Percentiles rank a stretch among this genome's conserved stretches.
Evolutionary conservation across 1,140 invertebrate genomes (phyloP).

Genomic region (Drosophila nebulosa): DNA sequence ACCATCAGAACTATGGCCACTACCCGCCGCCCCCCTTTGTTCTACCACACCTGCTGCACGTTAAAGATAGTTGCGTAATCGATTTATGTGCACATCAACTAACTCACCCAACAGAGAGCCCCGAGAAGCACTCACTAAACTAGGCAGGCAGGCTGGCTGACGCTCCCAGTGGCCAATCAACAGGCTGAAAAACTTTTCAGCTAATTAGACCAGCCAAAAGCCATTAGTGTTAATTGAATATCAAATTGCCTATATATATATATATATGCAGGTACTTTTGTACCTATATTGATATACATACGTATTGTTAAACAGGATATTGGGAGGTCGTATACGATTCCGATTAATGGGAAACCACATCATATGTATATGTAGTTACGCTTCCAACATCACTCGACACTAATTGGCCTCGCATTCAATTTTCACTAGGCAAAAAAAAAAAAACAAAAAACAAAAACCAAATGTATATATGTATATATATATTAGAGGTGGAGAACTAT

Average conservation of each 20-base stretch:
- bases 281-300: no score
- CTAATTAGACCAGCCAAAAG: constrained; percentile 57
- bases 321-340: background rate
- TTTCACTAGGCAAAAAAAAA: background rate
- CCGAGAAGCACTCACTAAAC: constrained; percentile 23
- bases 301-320: background rate
- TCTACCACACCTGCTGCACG: background rate
- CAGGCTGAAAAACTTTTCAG: constrained; percentile 5
- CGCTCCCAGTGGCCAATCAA: background rate
- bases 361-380: background rate
- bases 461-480: background rate
- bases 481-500: no score
- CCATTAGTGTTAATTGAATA: constrained; percentile 78
- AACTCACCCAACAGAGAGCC: constrained; percentile 7
- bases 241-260: constrained; percentile 45
- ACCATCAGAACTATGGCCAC: background rate
- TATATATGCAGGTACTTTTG: background rate
- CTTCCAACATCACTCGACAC: background rate
- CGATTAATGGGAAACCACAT: background rate
- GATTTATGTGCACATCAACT: constrained; percentile 70
- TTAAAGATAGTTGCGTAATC: constrained; percentile 63
- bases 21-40: background rate
- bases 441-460: background rate
- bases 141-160: background rate
- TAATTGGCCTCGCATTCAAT: constrained; percentile 3